Evolutionary conservation across 2,113 vertebrate species (phyloP).

Genomic region (Chloebia gouldiae): DNA sequence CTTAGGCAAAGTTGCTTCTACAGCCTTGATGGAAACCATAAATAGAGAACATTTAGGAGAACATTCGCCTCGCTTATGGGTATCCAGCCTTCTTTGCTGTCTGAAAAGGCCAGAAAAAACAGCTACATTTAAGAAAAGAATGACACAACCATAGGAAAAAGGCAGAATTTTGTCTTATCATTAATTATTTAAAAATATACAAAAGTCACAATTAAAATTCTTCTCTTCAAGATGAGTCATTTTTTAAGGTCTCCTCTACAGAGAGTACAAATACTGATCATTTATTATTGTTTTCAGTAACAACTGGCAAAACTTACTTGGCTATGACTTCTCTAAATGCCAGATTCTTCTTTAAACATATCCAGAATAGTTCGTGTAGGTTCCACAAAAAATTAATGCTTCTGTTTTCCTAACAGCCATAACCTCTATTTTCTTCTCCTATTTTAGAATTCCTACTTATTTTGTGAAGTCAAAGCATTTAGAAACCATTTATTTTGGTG

Average conservation of each 20-base stretch:
- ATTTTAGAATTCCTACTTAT: background rate
- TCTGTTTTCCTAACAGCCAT: background rate
- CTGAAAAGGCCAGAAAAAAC: background rate
- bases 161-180: background rate
- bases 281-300: background rate
- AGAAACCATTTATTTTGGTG: background rate
- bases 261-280: background rate
- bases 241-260: background rate
- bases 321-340: background rate
- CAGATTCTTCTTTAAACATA: background rate
- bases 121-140: background rate
- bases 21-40: background rate
- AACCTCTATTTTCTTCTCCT: background rate
- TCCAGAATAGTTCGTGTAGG: background rate
- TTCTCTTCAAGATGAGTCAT: background rate
- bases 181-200: background rate
- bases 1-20: background rate
- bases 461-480: background rate
- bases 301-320: background rate
- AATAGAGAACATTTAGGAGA: background rate
- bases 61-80: background rate
- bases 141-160: background rate
- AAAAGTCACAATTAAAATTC: background rate
- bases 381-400: background rate
- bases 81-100: background rate